These are phyloP conservation scores for Paraescarpia echinospica DNA, from an alignment of 1,140 invertebrate genomes.

Conservation along the genomic window DNA sequence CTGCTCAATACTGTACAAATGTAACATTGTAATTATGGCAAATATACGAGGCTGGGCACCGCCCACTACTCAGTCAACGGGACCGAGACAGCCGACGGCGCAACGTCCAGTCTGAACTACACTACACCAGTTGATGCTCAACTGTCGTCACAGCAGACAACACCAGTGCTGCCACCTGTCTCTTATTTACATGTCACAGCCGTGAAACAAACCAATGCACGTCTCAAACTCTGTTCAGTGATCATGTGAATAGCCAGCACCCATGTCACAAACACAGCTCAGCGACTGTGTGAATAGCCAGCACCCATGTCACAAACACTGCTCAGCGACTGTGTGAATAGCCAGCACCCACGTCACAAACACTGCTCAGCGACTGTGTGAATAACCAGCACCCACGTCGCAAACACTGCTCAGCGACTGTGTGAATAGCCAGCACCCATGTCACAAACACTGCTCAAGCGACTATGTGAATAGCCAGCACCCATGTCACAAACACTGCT, in stretches of 20 bases:
- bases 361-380: too few relatives aligned
- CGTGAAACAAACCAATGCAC: background rate
- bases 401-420: too few relatives aligned
- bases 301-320: too few relatives aligned
- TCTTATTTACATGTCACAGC: background rate
- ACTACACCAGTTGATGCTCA: background rate
- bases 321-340: too few relatives aligned
- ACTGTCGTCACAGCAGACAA: background rate
- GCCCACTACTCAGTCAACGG: too few relatives aligned
- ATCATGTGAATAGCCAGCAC: background rate
- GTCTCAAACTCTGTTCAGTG: background rate
- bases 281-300: background rate
- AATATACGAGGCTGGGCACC: background rate
- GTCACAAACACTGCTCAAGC: background rate
- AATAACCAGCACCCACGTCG: too few relatives aligned
- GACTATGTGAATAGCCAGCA: background rate
- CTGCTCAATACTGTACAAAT: background rate
- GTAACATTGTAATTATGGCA: background rate
- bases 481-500: background rate
- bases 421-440: too few relatives aligned
- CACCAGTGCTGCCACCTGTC: background rate
- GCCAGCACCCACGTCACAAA: too few relatives aligned
- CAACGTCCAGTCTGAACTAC: background rate
- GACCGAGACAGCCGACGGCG: background rate
- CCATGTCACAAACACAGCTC: background rate